Evolutionary conservation across 1,140 invertebrate genomes (phyloP), one percentile per base, ranked within the genome.

Genomic region (Achroia grisella): DNA sequence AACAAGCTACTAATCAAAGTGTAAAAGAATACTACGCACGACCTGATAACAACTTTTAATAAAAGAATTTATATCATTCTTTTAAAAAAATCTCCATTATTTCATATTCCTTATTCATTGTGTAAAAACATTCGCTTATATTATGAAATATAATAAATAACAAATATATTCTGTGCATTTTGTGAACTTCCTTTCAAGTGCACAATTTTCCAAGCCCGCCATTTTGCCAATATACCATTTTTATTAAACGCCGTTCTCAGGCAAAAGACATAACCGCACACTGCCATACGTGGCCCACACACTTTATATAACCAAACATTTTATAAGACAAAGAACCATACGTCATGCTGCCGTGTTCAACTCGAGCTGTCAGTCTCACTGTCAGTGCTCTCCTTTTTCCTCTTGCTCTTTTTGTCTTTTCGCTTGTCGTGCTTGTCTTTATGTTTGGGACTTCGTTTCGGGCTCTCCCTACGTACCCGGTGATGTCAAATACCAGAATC

Each of bases 401-500:
- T 65, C 37, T 72, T 75, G 12, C 53, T 73, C 55, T 74, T 74
- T 48, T 74, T 81, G 11, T 75, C 64, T 39, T 48, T 71, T 9
- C 62, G 61, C 35, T 39, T 49, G 11, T 41, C 33, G n/a, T 55
- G 36, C 17, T 47, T 52, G 28, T 45, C 23, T 15, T 37, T 41
- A 29, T 45, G 33, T 11, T 39, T 65, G 28, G 71, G 71, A 51
- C 69, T 71, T 1, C 69, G 56, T 29, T 59, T 66, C 2, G 75
- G 72, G 55, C 75, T 80, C 4, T 74, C 75, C 14, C 79, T 60
- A 28, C 77, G 62, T 9, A 80, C 59, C 12, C 77, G 69, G 39
- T 85, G 76, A 71, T 85, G 80, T 85, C 80, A 85, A 77, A 85
- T 85, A 23, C 80, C 80, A 5, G 80, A 84, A 36, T 84, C 80